Conservation (phyloP, 2,888 invertebrate genomes). For the Xestoiulus laeticollis region DNA sequence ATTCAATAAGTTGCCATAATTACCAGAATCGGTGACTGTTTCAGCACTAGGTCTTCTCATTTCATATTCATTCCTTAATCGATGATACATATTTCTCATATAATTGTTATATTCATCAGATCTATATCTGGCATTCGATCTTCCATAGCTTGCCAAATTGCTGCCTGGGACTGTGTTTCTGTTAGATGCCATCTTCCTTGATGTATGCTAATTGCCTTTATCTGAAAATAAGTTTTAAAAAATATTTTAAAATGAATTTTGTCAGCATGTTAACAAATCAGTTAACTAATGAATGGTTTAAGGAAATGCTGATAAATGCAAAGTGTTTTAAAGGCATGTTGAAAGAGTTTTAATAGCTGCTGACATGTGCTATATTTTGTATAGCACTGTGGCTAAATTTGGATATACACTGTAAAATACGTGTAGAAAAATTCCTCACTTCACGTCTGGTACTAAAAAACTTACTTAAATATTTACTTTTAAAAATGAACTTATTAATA, state of each 20-base stretch:
- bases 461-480: too few relatives aligned
- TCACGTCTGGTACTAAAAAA: too few relatives aligned
- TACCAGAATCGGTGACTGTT: constrained; percentile 24
- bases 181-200: constrained; percentile 29
- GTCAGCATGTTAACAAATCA: too few relatives aligned
- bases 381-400: not conserved
- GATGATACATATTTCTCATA: constrained; percentile 47
- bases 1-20: too few relatives aligned
- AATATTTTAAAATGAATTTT: too few relatives aligned
- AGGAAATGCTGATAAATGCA: not conserved
- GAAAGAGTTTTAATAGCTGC: constrained; percentile 2
- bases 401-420: not conserved
- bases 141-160: constrained; percentile 46
- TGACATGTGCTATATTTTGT: not conserved
- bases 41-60: not conserved
- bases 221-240: too few relatives aligned
- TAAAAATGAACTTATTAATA: too few relatives aligned
- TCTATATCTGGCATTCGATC: constrained; percentile 46
- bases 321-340: constrained; percentile 15
- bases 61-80: constrained; percentile 48
- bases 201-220: not conserved
- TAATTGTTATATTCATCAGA: constrained; percentile 52
- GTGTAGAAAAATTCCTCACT: not conserved
- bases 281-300: not conserved
- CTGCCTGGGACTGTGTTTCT: constrained; percentile 32